Base-by-base conservation (phyloP, 2,113 vertebrate species). In the Poicephalus meyeri region DNA sequence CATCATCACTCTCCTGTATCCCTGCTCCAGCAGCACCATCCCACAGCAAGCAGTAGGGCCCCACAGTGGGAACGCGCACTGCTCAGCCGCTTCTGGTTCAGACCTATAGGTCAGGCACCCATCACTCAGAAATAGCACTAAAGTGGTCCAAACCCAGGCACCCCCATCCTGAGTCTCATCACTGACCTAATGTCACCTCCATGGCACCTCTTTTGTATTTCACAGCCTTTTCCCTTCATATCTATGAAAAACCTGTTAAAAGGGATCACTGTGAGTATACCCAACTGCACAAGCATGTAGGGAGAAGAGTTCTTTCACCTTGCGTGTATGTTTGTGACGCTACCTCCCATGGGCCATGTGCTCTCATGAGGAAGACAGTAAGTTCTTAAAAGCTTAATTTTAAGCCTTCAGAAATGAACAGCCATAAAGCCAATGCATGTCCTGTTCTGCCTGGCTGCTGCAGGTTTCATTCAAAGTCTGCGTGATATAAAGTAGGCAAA, bases 381-480 rank as follows among this genome's bases (percentile, higher is more conserved):
- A 69, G 19, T 80, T 88, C 91, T 58, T 77, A 25, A 74, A n/a
- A 39, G 50, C 50, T 80, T 94, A 46, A 55, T 79, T 89, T 89
- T 77, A 80, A 88, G 35, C 16, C 85, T 42, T 41, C 41, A 53
- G 17, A 91, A 63, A 68, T 19, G 46, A 93, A 37, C 56, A 64
- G 1, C 21, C 53, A 20, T 44, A 83, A 86, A 82, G 47, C 39
- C 46, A 46, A 8, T 42, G 64, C 94, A 58, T 94, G 93, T 89
- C 76, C 55, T 18, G 86, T 80, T 95, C 72, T 60, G 94, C 82
- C 91, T 86, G 76, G n/a, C 50, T 93, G 93, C 83, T 7, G 5
- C 46, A 70, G 71, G 66, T 79, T 81, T 88, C 79, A 73, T 69
- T 89, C 93, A 72, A 95, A 96, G 85, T 33, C 76, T 83, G 41